Percentiles rank a stretch among this genome's conserved stretches.
Conservation (phyloP, 1,140 invertebrate genomes). For the Drosophila tristis region DNA sequence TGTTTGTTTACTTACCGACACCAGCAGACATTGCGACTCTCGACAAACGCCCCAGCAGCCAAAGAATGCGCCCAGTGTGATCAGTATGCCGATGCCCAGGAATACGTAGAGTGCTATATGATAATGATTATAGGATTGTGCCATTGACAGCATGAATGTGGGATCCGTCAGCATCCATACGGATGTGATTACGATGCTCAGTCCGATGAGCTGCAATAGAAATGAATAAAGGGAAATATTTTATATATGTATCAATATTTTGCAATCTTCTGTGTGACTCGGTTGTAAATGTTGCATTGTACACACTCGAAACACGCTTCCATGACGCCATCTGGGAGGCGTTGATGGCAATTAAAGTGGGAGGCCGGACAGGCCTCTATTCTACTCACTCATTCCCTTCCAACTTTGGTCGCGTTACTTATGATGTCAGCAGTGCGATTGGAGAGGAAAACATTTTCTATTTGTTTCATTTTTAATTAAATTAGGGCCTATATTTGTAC, state of each 20-base stretch:
- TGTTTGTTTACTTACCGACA: constrained; percentile 87
- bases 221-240: constrained; percentile 15
- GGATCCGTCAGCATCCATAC: constrained; percentile 92
- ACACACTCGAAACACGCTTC: constrained; percentile 20
- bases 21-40: constrained; percentile 94
- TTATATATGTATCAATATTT: constrained; percentile 3
- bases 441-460: constrained; percentile 20
- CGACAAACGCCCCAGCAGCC: constrained; percentile 95
- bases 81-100: constrained; percentile 90
- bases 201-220: constrained; percentile 89
- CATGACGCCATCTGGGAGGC: constrained; percentile 61
- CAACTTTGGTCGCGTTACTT: constrained; percentile 27
- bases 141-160: constrained; percentile 89
- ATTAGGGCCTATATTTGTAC: not conserved
- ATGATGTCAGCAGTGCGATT: constrained; percentile 63
- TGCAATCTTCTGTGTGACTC: constrained; percentile 9
- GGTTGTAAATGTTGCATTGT: constrained; percentile 20
- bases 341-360: constrained; percentile 59
- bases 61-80: constrained; percentile 94
- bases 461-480: constrained; percentile 35
- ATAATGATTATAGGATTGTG: constrained; percentile 89
- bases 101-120: constrained; percentile 90
- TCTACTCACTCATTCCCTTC: constrained; percentile 6
- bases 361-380: constrained; percentile 1
- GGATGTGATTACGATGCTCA: constrained; percentile 88